Evolutionary conservation across 2,113 vertebrate species (phyloP), one percentile per base, ranked within the genome.

Genomic region (Alosa alosa): DNA sequence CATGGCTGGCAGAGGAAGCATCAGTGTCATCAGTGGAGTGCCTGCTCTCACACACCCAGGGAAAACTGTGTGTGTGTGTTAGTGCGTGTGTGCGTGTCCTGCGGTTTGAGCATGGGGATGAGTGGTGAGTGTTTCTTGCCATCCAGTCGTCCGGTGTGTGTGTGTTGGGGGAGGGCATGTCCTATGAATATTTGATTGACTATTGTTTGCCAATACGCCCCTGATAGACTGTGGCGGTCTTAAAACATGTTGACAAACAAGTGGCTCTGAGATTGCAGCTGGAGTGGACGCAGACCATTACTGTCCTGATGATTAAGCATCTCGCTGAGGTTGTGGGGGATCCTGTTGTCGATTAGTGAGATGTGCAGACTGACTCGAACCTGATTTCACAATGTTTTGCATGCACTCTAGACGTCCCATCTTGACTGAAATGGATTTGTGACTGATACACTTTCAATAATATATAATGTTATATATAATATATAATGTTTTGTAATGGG

Each of bases 141-240:
- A 18, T 18, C 57, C 8, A 17, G 45, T 31, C 4, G 52, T 18
- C 4, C 13, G 13, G 52, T 4, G 52, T 4, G 52, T 18, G 52
- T 57, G 18, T 9, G 17, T 4, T 0, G 31, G 31, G 31, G 31
- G 31, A 1, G 31, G 31, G 31, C 31, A 31, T 31, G 31, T 5
- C 64, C 64, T 31, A 72, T 72, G 64, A 72, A 72, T 72, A 72
- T 72, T 72, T 72, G 64, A 72, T 72, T 31, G 25, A 72, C 64
- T 36, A 31, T 72, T 72, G 64, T 72, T 72, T 25, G 64, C 64
- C 25, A 11, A 36, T 36, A 72, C 25, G 2, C 25, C 64, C 60
- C 64, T 1, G 64, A 72, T 25, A 72, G 64, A 72, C n/a, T 13
- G 57, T 72, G 64, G 64, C 60, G 11, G n/a, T 72, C 64, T 72